Base-by-base conservation (phyloP, 2,797 vertebrate genomes). In the Eupleurogrammus muticus region DNA sequence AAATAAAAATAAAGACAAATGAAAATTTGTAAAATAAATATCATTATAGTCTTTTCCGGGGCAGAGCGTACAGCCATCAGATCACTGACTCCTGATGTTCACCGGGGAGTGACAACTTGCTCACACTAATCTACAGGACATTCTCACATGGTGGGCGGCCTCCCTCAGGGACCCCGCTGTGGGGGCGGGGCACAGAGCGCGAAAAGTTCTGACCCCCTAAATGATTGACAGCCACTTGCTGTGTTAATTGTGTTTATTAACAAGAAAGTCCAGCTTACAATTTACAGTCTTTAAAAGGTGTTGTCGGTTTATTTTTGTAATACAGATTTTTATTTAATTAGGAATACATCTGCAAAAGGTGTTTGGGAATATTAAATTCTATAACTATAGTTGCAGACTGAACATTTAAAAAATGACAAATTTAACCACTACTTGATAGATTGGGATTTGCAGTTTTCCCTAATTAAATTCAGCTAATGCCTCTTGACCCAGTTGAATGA, bases 121-220 rank as follows among this genome's bases (percentile, higher is more conserved):
- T 92, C 89, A 79, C 92, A 92, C 88, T 88, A 80, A 92, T 91
- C 86, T 89, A 67, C 69, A 82, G 78, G 87, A 87, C 78, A 79
- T 90, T 93, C 76, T 91, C 92, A 92, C 88, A 75, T 88, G 71
- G 82, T 89, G 81, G 86, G 84, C 60, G 69, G 73, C 67, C 54
- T 72, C 83, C 77, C 85, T 78, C 20, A 1, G 79, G 86, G 82
- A 81, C 73, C 55, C 75, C 48, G 47, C 55, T 67, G 77, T 79
- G 90, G 80, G 75, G 87, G 87, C 54, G 55, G 73, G 82, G 66
- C 78, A 62, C 52, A 46, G n/a, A 75, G 82, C 47, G 51, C 58
- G 68, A 81, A 89, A 71, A 72, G 60, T 69, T 85, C 40, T 65
- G 66, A 79, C 76, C 50, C n/a, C 59, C 55, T 50, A 47, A 64